Conservation (phyloP, 2,797 vertebrate species). For the Phalloptychus januarius region DNA sequence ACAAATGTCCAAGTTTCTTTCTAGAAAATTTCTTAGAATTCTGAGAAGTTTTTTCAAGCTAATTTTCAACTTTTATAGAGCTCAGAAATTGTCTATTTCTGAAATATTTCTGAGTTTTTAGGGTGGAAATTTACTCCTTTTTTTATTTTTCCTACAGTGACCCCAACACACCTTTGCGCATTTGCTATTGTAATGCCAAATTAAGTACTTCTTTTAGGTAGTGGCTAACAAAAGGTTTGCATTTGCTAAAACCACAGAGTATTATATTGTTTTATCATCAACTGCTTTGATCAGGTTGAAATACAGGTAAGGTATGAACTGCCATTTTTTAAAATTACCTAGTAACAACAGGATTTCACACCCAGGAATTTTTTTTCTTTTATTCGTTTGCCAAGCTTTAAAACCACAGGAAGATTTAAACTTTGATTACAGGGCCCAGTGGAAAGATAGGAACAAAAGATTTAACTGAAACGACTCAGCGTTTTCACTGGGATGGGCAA, state of each 20-base stretch:
- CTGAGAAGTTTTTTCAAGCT: too few species aligned
- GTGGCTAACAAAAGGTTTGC: not conserved
- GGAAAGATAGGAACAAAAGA: not conserved
- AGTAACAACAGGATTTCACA: not conserved
- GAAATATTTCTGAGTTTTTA: too few species aligned
- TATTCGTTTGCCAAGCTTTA: not conserved
- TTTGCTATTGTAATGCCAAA: not conserved
- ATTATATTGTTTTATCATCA: not conserved
- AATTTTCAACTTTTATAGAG: too few species aligned
- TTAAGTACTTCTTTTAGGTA: not conserved
- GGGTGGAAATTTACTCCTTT: too few species aligned
- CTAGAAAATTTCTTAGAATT: too few species aligned
- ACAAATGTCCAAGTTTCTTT: too few species aligned
- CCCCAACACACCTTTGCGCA: not conserved
- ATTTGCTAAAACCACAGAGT: not conserved
- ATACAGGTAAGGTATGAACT: constrained; percentile 24
- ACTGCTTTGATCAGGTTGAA: not conserved
- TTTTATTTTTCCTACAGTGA: too few species aligned
- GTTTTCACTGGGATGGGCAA: not conserved
- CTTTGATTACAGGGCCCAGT: not conserved
- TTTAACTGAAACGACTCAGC: constrained; percentile 6
- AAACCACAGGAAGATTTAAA: constrained; percentile 4
- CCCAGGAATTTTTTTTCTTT: not conserved
- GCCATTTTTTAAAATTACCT: not conserved
- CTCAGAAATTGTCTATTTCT: too few species aligned